Evolutionary conservation across 2,888 invertebrate genomes (phyloP), one percentile per base, ranked within the genome.

Genomic region (Lamellibrachia satsuma): DNA sequence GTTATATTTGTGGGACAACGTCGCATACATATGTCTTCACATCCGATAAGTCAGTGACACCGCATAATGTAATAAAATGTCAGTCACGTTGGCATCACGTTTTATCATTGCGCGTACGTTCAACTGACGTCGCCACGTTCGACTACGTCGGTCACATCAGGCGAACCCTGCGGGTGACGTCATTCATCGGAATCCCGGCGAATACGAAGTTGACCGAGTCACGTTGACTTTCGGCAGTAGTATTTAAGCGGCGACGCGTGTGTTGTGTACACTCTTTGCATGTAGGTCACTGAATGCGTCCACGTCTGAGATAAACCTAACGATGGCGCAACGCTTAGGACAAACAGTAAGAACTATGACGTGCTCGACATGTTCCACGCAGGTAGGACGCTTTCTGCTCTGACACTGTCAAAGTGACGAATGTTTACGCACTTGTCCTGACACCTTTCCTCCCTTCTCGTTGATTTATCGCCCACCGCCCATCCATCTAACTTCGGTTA

Each of bases 151-250:
- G 15, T 22, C 75, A 75, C n/a, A n/a, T 22, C 75, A n/a, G 75
- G 75, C 22, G 75, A 75, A 75, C 75, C 75, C 75, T 75, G 22
- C 75, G 75, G n/a, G 75, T 75, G 75, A 75, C 75, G 75, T 75
- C 75, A 75, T 75, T 75, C 15, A 4, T 75, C 75, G 75, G 75
- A 75, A 75, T 75, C 22, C 75, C 75, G 75, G 75, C 75, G 75
- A 75, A 75, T 22, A n/a, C 75, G 75, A 75, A 75, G 75, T 75
- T 75, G 75, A 75, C 75, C 75, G 75, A 75, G 75, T 75, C 75
- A 75, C 75, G 75, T 75, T 75, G 75, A 75, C 75, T 75, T 75
- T 75, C 75, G 22, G 75, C 75, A 75, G 75, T 75, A 75, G 75
- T 75, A 75, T 75, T 75, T 75, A 75, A 75, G 75, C 22, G 75